Conservation (phyloP, 2,888 invertebrate genomes). For the Thera obeliscata region DNA sequence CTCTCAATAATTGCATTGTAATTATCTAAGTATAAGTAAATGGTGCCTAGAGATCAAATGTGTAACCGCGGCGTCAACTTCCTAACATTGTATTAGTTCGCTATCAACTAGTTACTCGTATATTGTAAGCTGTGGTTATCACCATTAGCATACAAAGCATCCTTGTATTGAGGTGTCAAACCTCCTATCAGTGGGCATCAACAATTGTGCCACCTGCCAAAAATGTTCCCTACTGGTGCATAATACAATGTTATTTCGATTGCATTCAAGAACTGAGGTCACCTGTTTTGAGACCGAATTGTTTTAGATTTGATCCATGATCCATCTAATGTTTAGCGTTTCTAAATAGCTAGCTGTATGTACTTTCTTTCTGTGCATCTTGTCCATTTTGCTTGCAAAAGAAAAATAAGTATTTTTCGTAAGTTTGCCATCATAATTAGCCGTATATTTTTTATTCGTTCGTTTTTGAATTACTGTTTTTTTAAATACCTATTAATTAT, state of each 20-base stretch:
- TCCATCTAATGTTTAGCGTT: no score
- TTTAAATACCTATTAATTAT: no score
- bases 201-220: constrained; percentile 33
- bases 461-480: no score
- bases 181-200: constrained; percentile 39
- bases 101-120: constrained; percentile 27
- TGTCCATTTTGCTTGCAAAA: no score
- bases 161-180: constrained; percentile 61
- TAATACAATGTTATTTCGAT: constrained; percentile 37
- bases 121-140: constrained; percentile 16
- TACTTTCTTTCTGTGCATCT: no score
- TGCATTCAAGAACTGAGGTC: constrained; percentile 30
- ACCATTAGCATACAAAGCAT: constrained; percentile 62
- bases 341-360: no score
- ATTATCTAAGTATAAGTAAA: not conserved
- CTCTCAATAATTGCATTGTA: not conserved
- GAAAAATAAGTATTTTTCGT: no score
- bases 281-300: constrained; percentile 23
- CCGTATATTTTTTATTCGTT: no score
- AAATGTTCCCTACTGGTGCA: constrained; percentile 33
- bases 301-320: constrained; percentile 20
- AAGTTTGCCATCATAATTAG: no score
- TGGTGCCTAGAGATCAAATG: constrained; percentile 27
- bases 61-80: no score
- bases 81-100: constrained; percentile 42